Conservation (phyloP, 1,140 invertebrate genomes). For the Drosophila virilis region DNA sequence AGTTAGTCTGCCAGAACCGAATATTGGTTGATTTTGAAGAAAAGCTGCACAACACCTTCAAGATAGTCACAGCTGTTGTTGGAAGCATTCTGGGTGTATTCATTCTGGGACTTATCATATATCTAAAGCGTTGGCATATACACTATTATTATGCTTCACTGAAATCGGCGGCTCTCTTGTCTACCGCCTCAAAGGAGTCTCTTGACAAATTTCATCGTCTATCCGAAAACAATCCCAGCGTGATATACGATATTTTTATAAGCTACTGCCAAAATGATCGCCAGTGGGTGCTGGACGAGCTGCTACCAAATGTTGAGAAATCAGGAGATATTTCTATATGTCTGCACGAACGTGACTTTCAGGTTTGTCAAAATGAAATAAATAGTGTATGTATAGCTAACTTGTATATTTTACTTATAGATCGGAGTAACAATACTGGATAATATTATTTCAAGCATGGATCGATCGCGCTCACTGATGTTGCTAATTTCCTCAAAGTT, state of each 20-base stretch:
- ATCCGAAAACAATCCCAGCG: slow-evolving; percentile 49
- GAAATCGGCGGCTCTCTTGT: slow-evolving; percentile 85
- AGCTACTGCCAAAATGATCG: slow-evolving; percentile 87
- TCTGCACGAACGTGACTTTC: slow-evolving; percentile 88
- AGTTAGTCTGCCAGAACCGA: slow-evolving; percentile 55
- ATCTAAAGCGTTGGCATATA: slow-evolving; percentile 85
- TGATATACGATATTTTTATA: slow-evolving; percentile 87
- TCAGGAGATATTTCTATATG: slow-evolving; percentile 86
- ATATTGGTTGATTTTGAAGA: slow-evolving; percentile 30
- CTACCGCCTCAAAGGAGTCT: slow-evolving; percentile 60
- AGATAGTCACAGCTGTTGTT: slow-evolving; percentile 52
- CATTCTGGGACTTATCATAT: slow-evolving; percentile 74
- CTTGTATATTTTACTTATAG: slow-evolving; percentile 68
- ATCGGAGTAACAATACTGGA: slow-evolving; percentile 87
- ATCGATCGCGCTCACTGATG: slow-evolving; percentile 86
- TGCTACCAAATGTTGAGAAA: slow-evolving; percentile 86
- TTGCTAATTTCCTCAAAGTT: slow-evolving; percentile 87
- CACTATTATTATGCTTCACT: slow-evolving; percentile 86
- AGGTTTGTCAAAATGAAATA: slow-evolving; percentile 77
- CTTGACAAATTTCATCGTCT: slow-evolving; percentile 53
- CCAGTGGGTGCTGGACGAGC: slow-evolving; percentile 86
- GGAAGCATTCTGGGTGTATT: slow-evolving; percentile 69
- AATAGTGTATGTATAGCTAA: background rate
- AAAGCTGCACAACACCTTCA: slow-evolving; percentile 49
- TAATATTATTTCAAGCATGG: slow-evolving; percentile 88